Conservation (phyloP, 2,113 vertebrate species). For the Microcebus jonahi region DNA sequence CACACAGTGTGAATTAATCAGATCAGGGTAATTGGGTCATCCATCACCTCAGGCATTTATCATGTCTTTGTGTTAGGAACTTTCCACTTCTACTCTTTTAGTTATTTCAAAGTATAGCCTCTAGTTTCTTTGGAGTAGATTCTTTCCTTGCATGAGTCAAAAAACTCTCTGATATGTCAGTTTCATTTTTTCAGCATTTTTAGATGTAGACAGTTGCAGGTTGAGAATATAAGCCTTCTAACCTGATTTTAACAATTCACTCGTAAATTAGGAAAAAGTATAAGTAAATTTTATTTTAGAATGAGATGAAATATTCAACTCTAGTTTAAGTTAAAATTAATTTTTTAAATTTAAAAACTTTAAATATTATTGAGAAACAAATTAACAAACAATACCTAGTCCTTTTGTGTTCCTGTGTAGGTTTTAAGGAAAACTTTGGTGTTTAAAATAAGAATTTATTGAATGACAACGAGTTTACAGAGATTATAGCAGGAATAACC, state of each 20-base stretch:
- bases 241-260: not conserved
- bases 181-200: not conserved
- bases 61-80: no score
- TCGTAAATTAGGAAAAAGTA: slow-evolving; percentile 16
- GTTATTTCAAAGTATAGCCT: no score
- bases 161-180: not conserved
- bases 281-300: not conserved
- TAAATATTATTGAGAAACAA: not conserved
- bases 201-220: not conserved
- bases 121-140: not conserved
- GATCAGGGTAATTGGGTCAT: no score
- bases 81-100: no score
- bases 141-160: not conserved
- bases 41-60: no score
- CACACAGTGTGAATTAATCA: no score
- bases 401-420: not conserved
- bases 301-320: slow-evolving; percentile 9
- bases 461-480: not conserved
- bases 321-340: slow-evolving; percentile 10
- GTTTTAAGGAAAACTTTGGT: not conserved
- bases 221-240: not conserved
- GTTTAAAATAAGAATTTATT: not conserved
- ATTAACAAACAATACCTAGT: not conserved
- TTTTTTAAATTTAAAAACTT: not conserved
- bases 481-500: not conserved